Conservation (phyloP, 2,888 invertebrate species). For the Saturnia japonica region DNA sequence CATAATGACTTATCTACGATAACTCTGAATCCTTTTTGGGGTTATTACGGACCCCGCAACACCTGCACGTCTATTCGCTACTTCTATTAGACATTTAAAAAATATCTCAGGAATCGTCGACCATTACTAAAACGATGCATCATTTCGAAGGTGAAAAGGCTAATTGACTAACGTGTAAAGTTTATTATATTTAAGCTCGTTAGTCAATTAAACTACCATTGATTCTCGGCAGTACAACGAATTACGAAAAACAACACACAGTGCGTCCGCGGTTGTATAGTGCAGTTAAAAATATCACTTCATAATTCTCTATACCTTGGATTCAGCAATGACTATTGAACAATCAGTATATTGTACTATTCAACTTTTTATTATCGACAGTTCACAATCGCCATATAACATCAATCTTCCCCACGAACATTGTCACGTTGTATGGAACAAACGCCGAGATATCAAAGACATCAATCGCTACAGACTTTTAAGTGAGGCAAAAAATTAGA, state of each 20-base stretch:
- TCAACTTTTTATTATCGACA: neutral
- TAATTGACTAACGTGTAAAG: neutral
- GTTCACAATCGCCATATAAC: neutral
- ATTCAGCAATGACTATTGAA: neutral
- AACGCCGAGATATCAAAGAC: neutral
- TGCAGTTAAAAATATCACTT: neutral
- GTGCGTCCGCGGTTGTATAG: neutral
- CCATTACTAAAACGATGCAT: too few species aligned
- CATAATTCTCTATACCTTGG: neutral
- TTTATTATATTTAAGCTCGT: neutral
- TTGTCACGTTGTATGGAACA: neutral
- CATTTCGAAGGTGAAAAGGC: too few species aligned
- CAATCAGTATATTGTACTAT: neutral
- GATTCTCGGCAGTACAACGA: neutral
- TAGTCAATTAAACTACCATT: neutral
- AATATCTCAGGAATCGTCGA: too few species aligned
- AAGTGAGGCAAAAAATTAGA: constrained; percentile 6
- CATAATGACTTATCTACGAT: too few species aligned
- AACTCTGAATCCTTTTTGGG: too few species aligned
- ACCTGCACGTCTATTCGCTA: too few species aligned
- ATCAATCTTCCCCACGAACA: constrained; percentile 1
- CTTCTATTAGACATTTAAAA: too few species aligned
- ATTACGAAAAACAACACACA: neutral
- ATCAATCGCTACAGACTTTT: constrained; percentile 1
- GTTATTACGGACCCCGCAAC: too few species aligned